Base-by-base conservation (phyloP, 1,140 invertebrate species). In the Drosophila leontia region DNA sequence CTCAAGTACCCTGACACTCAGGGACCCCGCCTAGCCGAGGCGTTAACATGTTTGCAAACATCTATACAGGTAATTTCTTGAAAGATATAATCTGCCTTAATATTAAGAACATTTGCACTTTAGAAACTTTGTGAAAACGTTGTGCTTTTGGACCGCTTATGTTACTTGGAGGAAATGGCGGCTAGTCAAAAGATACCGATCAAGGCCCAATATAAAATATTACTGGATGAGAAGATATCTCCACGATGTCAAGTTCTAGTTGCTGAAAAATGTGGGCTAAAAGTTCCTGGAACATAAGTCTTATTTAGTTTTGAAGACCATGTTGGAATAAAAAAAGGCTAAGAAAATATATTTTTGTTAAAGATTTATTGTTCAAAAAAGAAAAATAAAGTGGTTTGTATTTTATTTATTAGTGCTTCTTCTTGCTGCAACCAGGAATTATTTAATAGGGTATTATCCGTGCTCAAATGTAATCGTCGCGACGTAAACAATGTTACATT, bases 111-210 rank as follows among this genome's bases (percentile, higher is more conserved):
- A 37, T 45, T 12, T 19, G 4, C 17, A 15, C n/a, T 53, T 74
- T 93, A 95, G 85, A 93, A 93, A 69, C 91, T 96, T 12, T 94
- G 96, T 75, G 96, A 97, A 92, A 95, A 95, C 75, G 83, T 96
- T n/a, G 92, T 97, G 39, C 93, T 96, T 15, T 93, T 95, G 26
- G 96, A 97, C 82, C 94, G 96, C 75, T 84, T 95, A 55, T 92
- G 95, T 45, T 96, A 94, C 90, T 93, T 96, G 48, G 86, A 93
- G 76, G 95, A 96, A 85, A 92, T 94, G 35, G 81, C 88, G 41
- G 51, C 50, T 13, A 60, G 94, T 86, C 17, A 58, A 94, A 80
- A 80, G 1, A 8, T 91, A 26, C 57, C n/a, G 0, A n/a, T 92
- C 13, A 91, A 91, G 81, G 94, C 94, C 67, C 77, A 82, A 59